Evolutionary conservation across 2,797 vertebrate genomes (phyloP), one percentile per base, ranked within the genome.

Genomic region (Echeneis naucrates): DNA sequence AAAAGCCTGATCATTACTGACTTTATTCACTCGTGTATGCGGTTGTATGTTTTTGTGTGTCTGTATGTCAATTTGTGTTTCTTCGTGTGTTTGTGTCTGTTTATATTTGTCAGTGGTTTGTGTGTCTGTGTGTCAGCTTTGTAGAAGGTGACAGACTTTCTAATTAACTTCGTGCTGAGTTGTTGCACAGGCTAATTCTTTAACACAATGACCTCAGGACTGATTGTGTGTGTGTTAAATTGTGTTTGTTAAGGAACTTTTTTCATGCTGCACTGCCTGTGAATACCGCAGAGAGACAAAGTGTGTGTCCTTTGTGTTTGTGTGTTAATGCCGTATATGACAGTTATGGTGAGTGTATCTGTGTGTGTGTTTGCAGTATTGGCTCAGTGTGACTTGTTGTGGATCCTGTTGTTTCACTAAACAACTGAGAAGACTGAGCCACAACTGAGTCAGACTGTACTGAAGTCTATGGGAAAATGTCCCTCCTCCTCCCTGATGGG

Each of bases 91-190:
- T 8, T 40, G 32, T 72, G 86, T 45, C 1, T 17, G 23, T 8
- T 32, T 32, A n/a, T n/a, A n/a, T n/a, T n/a, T n/a, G n/a, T n/a
- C n/a, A n/a, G n/a, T n/a, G n/a, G n/a, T n/a, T n/a, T n/a, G n/a
- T 38, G 54, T 27, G 51, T 23, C 38, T 72, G 55, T 61, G 64
- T 12, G 21, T 53, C 77, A 61, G 65, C 50, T 61, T 60, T 65
- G 67, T 60, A 76, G 66, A 76, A 75, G 79, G 72, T 69, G 73
- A 81, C 69, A 72, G 78, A 47, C 40, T 88, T 87, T 88, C 76
- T 84, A 87, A 88, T 91, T 91, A 89, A 75, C 85, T 83, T 40
- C 86, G 78, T 62, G 80, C 87, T 83, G 83, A 21, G 77, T 40
- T 77, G 69, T 84, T 84, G 57, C 77, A 69, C 68, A 60, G 52